Percentiles rank a stretch among this genome's conserved stretches.
These are phyloP conservation scores for Pampus argenteus DNA, from an alignment of 2,797 vertebrate genomes.

Conservation along the genomic window DNA sequence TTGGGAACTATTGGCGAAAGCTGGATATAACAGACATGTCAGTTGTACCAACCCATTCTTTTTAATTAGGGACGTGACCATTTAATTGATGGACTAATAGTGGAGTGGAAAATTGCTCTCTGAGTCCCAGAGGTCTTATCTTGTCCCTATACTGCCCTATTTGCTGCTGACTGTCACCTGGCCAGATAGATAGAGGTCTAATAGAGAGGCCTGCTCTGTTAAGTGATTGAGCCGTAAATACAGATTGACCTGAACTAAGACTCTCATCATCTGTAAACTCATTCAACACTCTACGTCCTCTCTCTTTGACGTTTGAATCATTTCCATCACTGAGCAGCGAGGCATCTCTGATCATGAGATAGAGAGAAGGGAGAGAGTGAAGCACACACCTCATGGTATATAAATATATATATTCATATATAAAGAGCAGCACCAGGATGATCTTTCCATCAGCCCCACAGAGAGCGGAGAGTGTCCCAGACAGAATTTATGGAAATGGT, in stretches of 20 bases:
- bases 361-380: constrained; percentile 25
- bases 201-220: constrained; percentile 72
- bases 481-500: constrained; percentile 82
- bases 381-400: constrained; percentile 13
- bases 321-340: constrained; percentile 50
- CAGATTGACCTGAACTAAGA: constrained; percentile 87
- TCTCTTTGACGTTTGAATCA: constrained; percentile 61
- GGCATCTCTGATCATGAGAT: constrained; percentile 51
- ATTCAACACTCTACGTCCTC: constrained; percentile 73
- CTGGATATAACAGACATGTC: constrained; percentile 5
- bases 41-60: neutral
- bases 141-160: constrained; percentile 59
- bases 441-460: constrained; percentile 72
- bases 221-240: constrained; percentile 85
- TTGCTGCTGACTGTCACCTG: constrained; percentile 71
- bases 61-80: constrained; percentile 30
- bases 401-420: constrained; percentile 18
- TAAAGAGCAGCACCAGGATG: constrained; percentile 71
- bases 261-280: constrained; percentile 81
- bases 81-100: constrained; percentile 48
- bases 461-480: constrained; percentile 73
- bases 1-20: neutral
- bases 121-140: constrained; percentile 71
- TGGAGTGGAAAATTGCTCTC: constrained; percentile 32
- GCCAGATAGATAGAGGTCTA: constrained; percentile 75